These are phyloP conservation scores for Tokudaia tokunoshimensis DNA, from an alignment of 2,797 vertebrate species.

Conservation along the genomic window DNA sequence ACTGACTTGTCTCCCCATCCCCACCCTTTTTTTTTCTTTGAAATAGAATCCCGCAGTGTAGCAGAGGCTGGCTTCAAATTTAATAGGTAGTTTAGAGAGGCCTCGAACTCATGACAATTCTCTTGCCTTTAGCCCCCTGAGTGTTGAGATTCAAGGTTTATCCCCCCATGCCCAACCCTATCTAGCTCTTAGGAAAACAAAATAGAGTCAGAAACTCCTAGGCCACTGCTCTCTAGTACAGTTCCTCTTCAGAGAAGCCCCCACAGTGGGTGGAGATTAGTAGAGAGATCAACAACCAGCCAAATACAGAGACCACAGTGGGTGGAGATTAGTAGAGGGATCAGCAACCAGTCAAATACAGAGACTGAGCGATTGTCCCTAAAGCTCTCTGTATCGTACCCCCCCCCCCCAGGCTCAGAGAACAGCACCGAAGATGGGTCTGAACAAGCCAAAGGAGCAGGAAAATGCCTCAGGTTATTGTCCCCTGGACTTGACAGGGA, in stretches of 20 bases:
- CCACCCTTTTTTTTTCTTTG: not conserved
- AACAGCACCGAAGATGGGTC: not conserved
- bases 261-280: not conserved
- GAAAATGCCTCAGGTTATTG: not conserved
- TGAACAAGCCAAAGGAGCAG: not conserved
- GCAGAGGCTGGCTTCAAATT: not conserved
- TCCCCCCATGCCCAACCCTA: not conserved
- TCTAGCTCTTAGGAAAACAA: not conserved
- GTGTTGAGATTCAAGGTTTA: not conserved
- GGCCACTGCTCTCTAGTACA: not conserved
- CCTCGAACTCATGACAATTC: not conserved
- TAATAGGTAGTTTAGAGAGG: not conserved
- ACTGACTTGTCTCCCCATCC: not conserved
- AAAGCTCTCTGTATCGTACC: not conserved
- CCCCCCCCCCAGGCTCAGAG: not conserved
- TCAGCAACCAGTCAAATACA: too few relatives aligned
- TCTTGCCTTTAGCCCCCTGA: not conserved
- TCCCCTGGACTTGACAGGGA: not conserved
- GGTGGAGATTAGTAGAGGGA: not conserved
- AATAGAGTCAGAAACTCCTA: not conserved
- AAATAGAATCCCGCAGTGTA: not conserved
- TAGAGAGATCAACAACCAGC: too few relatives aligned
- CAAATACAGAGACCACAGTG: not conserved
- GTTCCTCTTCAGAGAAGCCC: not conserved
- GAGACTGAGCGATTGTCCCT: not conserved